phyloP scores from a whole-genome alignment of 1,140 invertebrate genomes.

The Nasonia vitripennis region DNA sequence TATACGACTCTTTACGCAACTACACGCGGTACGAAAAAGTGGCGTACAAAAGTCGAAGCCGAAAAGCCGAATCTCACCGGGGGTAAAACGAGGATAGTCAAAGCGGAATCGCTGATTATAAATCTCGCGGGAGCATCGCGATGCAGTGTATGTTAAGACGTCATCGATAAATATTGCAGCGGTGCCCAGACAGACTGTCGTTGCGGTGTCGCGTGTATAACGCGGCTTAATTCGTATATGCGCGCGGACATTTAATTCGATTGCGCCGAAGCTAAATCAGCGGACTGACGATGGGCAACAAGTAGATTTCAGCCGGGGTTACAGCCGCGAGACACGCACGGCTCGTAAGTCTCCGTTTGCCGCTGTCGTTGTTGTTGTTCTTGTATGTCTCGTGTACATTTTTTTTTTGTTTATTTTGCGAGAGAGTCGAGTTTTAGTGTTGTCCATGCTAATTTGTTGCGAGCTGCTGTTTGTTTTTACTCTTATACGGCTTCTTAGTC shows the following conservation, averaged over 20 bases:
- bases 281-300: slow-evolving; percentile 28
- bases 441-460: slow-evolving; percentile 27
- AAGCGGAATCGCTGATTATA: not conserved
- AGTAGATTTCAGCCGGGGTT: slow-evolving; percentile 22
- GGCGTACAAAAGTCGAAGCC: not conserved
- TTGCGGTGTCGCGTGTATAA: not conserved
- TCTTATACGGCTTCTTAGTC: not conserved
- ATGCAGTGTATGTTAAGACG: not conserved
- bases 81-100: not conserved
- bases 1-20: not conserved
- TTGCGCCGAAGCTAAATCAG: slow-evolving; percentile 47
- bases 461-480: not conserved
- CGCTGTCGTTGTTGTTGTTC: slow-evolving; percentile 16
- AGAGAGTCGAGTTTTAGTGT: not conserved
- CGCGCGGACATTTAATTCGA: slow-evolving; percentile 43
- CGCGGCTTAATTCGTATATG: slow-evolving; percentile 7
- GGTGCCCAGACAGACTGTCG: slow-evolving; percentile 17
- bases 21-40: not conserved
- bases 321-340: slow-evolving; percentile 46
- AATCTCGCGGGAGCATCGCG: not conserved
- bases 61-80: not conserved
- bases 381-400: not conserved
- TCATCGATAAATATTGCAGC: slow-evolving; percentile 33
- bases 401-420: not conserved
- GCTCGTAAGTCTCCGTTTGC: slow-evolving; percentile 23